Percentiles rank a stretch among this genome's conserved stretches.
These are phyloP conservation scores for Poecilobothrus nobilitatus DNA, from an alignment of 2,888 invertebrate species.

Conservation along the genomic window DNA sequence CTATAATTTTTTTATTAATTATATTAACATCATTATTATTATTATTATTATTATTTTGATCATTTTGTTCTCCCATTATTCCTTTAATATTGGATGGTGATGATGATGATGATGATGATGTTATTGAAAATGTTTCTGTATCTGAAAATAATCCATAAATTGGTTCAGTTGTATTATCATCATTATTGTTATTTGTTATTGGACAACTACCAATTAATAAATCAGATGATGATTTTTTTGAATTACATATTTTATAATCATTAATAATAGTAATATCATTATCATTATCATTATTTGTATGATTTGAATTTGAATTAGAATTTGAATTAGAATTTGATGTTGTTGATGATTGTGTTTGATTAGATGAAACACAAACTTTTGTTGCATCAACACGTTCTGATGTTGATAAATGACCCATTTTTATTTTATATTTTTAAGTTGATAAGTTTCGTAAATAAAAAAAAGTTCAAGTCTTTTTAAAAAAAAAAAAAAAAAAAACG, in stretches of 20 bases:
- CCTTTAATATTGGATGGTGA: too few species aligned
- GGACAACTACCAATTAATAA: neutral
- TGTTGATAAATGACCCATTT: conserved; percentile 39
- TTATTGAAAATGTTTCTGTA: neutral
- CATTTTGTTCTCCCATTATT: neutral
- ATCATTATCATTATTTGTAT: conserved; percentile 9
- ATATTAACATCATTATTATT: neutral
- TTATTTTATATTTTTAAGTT: conserved; percentile 10
- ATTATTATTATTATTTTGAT: conserved; percentile 7
- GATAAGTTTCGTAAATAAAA: too few species aligned
- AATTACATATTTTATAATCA: neutral
- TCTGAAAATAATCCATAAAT: neutral
- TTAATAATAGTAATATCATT: conserved; percentile 21
- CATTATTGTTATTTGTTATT: neutral
- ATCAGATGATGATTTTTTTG: neutral
- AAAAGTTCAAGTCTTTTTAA: too few species aligned
- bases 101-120: neutral
- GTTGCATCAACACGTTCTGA: conserved; percentile 36
- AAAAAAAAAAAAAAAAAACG: too few species aligned
- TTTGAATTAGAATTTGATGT: conserved; percentile 20
- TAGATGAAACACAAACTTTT: conserved; percentile 22
- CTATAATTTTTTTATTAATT: neutral
- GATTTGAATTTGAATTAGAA: conserved; percentile 18
- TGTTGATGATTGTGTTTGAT: conserved; percentile 18
- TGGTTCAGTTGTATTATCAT: neutral